Evolutionary conservation across 2,797 vertebrate genomes (phyloP).

Genomic region (Simalia tracyae): DNA sequence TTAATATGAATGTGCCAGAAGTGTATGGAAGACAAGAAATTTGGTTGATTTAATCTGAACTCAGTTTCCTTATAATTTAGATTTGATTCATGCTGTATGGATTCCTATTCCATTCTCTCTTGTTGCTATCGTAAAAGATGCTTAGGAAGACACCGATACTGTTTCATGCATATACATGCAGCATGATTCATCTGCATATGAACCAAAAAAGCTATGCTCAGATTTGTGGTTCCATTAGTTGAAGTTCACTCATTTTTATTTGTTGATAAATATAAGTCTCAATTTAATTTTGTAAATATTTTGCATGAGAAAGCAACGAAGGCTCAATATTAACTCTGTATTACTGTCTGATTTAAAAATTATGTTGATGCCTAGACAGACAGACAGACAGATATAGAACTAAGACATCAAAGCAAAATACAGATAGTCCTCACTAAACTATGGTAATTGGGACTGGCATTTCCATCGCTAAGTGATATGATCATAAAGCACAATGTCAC

Average conservation of each 20-base stretch:
- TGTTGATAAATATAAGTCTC: conserved; percentile 32
- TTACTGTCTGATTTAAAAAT: no score
- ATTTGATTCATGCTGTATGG: conserved; percentile 25
- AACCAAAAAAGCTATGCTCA: conserved; percentile 8
- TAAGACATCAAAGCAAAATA: no score
- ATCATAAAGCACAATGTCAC: no score
- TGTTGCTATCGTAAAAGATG: conserved; percentile 34
- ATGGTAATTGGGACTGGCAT: no score
- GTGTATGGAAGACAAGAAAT: conserved; percentile 17
- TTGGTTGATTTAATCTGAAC: conserved; percentile 35
- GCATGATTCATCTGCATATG: neutral
- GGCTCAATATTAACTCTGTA: neutral
- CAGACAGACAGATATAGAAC: no score
- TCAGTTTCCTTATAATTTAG: conserved; percentile 39
- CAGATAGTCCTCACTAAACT: no score
- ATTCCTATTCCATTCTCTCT: conserved; percentile 19
- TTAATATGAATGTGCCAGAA: conserved; percentile 24
- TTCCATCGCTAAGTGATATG: no score
- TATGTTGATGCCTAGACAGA: no score
- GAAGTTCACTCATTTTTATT: neutral
- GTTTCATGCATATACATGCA: conserved; percentile 26
- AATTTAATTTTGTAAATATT: conserved; percentile 10
- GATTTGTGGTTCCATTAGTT: conserved; percentile 42
- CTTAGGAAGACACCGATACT: conserved; percentile 35
- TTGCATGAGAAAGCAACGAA: neutral